These are phyloP conservation scores for Drosophila bipectinata DNA, from an alignment of 1,140 invertebrate genomes.

Conservation along the genomic window DNA sequence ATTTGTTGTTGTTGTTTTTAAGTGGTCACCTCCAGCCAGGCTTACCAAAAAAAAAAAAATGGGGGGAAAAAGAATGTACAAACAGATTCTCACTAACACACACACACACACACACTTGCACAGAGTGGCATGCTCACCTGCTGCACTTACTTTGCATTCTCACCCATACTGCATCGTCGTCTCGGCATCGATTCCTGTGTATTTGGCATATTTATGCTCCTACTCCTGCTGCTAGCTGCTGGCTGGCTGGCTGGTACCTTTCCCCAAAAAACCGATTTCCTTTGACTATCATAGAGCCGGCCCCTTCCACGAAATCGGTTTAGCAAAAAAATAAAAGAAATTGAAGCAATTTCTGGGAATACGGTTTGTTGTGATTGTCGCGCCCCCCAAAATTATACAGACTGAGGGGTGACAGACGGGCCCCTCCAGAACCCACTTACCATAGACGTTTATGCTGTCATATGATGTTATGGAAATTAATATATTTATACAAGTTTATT, in stretches of 20 bases:
- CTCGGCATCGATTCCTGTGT: slow-evolving; percentile 34
- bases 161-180: slow-evolving; percentile 10
- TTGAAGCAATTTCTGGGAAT: slow-evolving; percentile 33
- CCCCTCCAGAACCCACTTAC: neutral
- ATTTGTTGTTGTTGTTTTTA: slow-evolving; percentile 39
- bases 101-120: slow-evolving; percentile 23
- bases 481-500: too few relatives aligned
- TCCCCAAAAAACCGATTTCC: slow-evolving; percentile 40
- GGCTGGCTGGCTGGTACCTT: slow-evolving; percentile 18
- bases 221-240: neutral
- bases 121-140: slow-evolving; percentile 57
- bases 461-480: neutral
- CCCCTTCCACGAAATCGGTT: slow-evolving; percentile 36
- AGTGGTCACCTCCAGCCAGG: slow-evolving; percentile 35
- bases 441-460: neutral
- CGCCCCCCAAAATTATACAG: slow-evolving; percentile 21
- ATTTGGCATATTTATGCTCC: slow-evolving; percentile 47
- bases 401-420: slow-evolving; percentile 26
- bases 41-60: slow-evolving; percentile 33
- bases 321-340: slow-evolving; percentile 27
- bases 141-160: slow-evolving; percentile 65
- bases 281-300: slow-evolving; percentile 32
- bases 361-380: slow-evolving; percentile 40
- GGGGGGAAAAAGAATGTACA: slow-evolving; percentile 38
- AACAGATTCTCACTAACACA: slow-evolving; percentile 53